Evolutionary conservation across 2,888 invertebrate species (phyloP), one percentile per base, ranked within the genome.

Genomic region (Horisme vitalbata): DNA sequence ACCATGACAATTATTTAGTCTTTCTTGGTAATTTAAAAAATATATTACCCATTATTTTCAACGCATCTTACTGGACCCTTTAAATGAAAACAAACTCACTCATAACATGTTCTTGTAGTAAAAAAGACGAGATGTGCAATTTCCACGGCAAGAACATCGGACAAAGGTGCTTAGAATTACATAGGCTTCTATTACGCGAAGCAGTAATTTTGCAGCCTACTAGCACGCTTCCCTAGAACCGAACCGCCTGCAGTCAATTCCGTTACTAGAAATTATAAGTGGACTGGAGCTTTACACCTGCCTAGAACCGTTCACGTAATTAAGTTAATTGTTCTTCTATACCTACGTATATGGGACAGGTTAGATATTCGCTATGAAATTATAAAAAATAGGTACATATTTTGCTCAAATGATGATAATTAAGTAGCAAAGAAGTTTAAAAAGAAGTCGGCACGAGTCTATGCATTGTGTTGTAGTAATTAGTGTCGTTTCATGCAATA

Each of bases 191-290:
- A 80, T 85, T 83, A 83, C 70, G 71, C 66, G 68, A 72, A 77
- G 77, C 64, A 75, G 83, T 78, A 83, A 82, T 84, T 84, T 83
- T 61, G 72, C 79, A 79, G 77, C 72, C 74, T 72, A 82, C 80
- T 76, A 74, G 75, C 83, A 82, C 74, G 82, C 79, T 84, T 84
- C 79, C 76, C 78, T 77, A 77, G 76, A 73, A 79, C 72, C 71
- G 76, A 73, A 79, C 72, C 71, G 83, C 84, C 83, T 75, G 75
- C 77, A 85, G 85, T 79, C 74, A 72, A 75, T 78, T 74, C 85
- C 80, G 84, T 84, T 85, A 79, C 81, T 75, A 83, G 77, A 78
- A 80, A 86, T 86, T 83, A 84, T 83, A 79, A 83, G 72, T 76
- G 56, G 71, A 65, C 70, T 74, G 71, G 68, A 69, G 70, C 68